Evolutionary conservation across 2,113 vertebrate species (phyloP).

Genomic region (Austrofundulus limnaeus): DNA sequence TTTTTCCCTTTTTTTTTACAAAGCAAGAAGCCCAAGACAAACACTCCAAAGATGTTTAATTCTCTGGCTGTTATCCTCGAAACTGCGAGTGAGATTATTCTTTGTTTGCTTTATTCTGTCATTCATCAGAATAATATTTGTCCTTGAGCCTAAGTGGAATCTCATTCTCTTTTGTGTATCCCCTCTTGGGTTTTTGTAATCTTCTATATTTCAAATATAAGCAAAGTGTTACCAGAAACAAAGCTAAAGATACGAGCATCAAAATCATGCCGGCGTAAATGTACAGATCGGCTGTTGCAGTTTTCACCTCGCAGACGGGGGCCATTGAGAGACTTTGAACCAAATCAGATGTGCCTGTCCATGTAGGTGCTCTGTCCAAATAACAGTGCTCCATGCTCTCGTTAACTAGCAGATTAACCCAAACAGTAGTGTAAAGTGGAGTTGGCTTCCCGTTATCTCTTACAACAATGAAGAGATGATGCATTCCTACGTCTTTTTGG

Average conservation of each 20-base stretch:
- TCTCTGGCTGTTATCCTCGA: constrained; percentile 38
- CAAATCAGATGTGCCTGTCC: constrained; percentile 40
- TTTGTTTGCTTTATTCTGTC: constrained; percentile 43
- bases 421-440: constrained; percentile 75
- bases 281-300: constrained; percentile 39
- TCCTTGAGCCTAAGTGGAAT: constrained; percentile 69
- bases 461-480: constrained; percentile 76
- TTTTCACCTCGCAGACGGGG: constrained; percentile 44
- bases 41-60: constrained; percentile 40
- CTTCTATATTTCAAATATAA: constrained; percentile 62
- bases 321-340: constrained; percentile 36
- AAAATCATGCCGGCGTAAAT: constrained; percentile 53
- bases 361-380: constrained; percentile 64
- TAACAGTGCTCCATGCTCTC: constrained; percentile 68
- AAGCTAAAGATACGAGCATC: constrained; percentile 1
- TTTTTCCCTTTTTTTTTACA: constrained; percentile 13
- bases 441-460: constrained; percentile 73
- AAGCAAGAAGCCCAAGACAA: constrained; percentile 39
- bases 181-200: constrained; percentile 22
- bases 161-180: constrained; percentile 43
- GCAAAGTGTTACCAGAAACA: constrained; percentile 58
- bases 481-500: constrained; percentile 73
- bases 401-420: constrained; percentile 80
- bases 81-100: constrained; percentile 46
- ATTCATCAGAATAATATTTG: constrained; percentile 66